Conservation (phyloP, 2,888 invertebrate species). For the Pocota personata region DNA sequence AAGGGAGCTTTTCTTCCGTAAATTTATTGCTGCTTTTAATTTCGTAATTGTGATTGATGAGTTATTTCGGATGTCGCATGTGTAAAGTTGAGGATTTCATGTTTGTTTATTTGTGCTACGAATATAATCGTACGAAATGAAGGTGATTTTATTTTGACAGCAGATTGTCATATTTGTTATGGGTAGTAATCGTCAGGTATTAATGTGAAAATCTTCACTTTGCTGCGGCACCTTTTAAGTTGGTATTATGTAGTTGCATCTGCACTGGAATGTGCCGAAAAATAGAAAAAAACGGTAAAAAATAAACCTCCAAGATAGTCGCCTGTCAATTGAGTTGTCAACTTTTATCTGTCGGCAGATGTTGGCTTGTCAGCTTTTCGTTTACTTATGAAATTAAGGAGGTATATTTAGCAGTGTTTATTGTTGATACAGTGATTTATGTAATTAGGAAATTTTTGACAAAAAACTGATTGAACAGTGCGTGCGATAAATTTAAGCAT, state of each 20-base stretch:
- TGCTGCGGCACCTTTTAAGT: conserved; percentile 25
- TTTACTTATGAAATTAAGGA: conserved; percentile 18
- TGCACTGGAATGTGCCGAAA: conserved; percentile 26
- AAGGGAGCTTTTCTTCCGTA: conserved; percentile 78
- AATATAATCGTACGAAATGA: conserved; percentile 33
- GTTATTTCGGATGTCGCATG: conserved; percentile 74
- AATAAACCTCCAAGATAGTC: conserved; percentile 21
- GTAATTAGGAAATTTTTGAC: neutral
- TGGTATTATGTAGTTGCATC: conserved; percentile 6
- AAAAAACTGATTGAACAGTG: neutral
- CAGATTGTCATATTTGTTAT: conserved; percentile 60
- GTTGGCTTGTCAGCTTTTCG: conserved; percentile 30
- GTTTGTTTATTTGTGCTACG: conserved; percentile 30
- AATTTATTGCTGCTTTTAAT: conserved; percentile 80
- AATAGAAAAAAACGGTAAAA: neutral
- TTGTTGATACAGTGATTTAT: conserved; percentile 21
- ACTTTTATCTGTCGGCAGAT: conserved; percentile 40
- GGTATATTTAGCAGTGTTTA: conserved; percentile 12
- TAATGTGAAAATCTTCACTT: conserved; percentile 27
- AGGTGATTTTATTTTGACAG: conserved; percentile 52
- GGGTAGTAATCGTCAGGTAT: conserved; percentile 27
- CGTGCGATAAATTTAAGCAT: neutral
- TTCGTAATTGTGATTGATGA: conserved; percentile 82
- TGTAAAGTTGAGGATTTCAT: conserved; percentile 33
- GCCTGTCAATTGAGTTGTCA: conserved; percentile 33